Conservation (phyloP, 2,888 invertebrate species). For the Portevinia maculata region DNA sequence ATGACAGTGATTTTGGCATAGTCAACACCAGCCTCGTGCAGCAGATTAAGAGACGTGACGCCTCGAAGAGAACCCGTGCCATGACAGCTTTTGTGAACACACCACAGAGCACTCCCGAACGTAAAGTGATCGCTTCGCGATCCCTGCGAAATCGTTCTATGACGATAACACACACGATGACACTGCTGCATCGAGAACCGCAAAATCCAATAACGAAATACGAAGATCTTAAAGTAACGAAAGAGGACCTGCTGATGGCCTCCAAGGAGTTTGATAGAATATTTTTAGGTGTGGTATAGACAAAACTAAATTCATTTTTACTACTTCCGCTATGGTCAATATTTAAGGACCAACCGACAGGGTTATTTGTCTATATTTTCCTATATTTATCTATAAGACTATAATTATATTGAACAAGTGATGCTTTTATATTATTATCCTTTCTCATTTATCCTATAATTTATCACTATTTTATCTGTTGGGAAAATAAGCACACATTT, state of each 20-base stretch:
- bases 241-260: constrained; percentile 78
- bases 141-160: constrained; percentile 75
- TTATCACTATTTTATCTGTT: constrained; percentile 42
- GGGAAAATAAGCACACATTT: constrained; percentile 10
- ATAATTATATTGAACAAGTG: constrained; percentile 57
- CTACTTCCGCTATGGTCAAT: constrained; percentile 11
- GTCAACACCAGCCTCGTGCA: constrained; percentile 53
- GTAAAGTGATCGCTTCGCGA: constrained; percentile 56
- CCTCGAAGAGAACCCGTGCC: constrained; percentile 78
- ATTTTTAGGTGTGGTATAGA: constrained; percentile 78
- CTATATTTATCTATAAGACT: constrained; percentile 44
- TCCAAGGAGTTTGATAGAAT: constrained; percentile 79
- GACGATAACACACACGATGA: constrained; percentile 72
- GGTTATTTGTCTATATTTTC: constrained; percentile 54
- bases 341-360: constrained; percentile 51
- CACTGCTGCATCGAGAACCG: constrained; percentile 25
- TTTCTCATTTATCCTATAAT: constrained; percentile 50
- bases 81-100: constrained; percentile 76
- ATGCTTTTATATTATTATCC: constrained; percentile 61
- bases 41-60: constrained; percentile 77
- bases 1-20: constrained; percentile 53
- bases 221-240: constrained; percentile 80
- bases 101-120: constrained; percentile 62
- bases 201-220: constrained; percentile 75
- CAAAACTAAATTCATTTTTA: constrained; percentile 19